Conservation (phyloP, 2,113 vertebrate genomes). For the Nerophis lumbriciformis region DNA sequence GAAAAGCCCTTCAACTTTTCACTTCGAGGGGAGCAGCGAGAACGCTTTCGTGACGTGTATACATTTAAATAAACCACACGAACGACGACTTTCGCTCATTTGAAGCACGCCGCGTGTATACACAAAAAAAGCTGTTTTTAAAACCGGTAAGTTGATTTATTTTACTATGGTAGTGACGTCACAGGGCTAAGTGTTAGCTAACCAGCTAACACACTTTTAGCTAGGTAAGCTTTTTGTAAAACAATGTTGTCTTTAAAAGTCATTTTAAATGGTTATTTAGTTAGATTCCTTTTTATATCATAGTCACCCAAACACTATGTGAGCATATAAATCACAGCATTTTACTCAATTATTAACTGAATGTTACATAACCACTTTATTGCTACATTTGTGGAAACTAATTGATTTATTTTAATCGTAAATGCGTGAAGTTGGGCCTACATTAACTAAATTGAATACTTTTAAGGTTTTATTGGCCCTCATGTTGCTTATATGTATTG, state of each 20-base stretch:
- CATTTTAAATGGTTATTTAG: not conserved
- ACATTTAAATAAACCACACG: not conserved
- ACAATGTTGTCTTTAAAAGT: not conserved
- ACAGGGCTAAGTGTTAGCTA: not conserved
- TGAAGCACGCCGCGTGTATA: not conserved
- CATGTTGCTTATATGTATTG: too few relatives aligned
- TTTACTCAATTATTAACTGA: not conserved
- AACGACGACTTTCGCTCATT: not conserved
- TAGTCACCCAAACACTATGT: too few relatives aligned
- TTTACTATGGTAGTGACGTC: not conserved
- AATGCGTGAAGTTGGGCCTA: not conserved
- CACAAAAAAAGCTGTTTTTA: not conserved
- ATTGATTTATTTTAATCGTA: too few relatives aligned
- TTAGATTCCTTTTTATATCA: not conserved
- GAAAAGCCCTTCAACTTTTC: not conserved
- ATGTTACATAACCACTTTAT: not conserved
- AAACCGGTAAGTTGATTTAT: not conserved
- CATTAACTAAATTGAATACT: not conserved
- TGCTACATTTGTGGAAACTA: not conserved
- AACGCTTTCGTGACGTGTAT: not conserved
- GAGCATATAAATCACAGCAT: not conserved
- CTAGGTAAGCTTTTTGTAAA: not conserved
- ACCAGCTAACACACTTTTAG: not conserved
- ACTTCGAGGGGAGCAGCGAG: not conserved
- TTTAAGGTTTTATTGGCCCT: too few relatives aligned